These are phyloP conservation scores for Minunthozetes semirufus DNA, from an alignment of 2,888 invertebrate species.

Conservation along the genomic window DNA sequence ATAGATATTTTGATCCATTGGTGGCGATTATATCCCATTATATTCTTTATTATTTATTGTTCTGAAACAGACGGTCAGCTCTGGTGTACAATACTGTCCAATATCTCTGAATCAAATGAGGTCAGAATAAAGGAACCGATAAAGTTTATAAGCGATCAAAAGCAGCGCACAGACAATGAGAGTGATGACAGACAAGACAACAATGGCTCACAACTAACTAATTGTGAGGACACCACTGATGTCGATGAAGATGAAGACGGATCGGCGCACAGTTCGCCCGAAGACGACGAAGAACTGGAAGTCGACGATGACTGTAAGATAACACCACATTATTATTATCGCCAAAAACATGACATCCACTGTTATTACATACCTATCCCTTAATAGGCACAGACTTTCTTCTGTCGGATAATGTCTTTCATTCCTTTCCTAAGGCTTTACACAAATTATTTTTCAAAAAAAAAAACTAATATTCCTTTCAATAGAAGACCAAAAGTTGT, in stretches of 20 bases:
- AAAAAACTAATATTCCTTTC: not conserved
- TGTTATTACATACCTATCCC: too few species aligned
- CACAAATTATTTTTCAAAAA: not conserved
- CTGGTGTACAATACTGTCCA: conserved; percentile 3
- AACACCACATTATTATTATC: not conserved
- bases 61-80: not conserved
- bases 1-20: not conserved
- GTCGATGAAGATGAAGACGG: conserved; percentile 10
- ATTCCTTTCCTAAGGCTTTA: not conserved
- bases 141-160: conserved; percentile 1
- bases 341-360: not conserved
- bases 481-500: too few species aligned
- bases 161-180: not conserved
- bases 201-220: not conserved
- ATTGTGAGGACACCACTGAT: conserved; percentile 1
- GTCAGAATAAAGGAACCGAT: conserved; percentile 10
- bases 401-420: too few species aligned
- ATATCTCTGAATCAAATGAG: not conserved
- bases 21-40: not conserved
- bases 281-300: conserved; percentile 5
- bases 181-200: conserved; percentile 4
- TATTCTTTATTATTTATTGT: conserved; percentile 1
- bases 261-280: not conserved
- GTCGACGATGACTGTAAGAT: conserved; percentile 8
- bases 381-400: too few species aligned